phyloP scores from a whole-genome alignment of 1,140 invertebrate species.

The Cydia fagiglandana region DNA sequence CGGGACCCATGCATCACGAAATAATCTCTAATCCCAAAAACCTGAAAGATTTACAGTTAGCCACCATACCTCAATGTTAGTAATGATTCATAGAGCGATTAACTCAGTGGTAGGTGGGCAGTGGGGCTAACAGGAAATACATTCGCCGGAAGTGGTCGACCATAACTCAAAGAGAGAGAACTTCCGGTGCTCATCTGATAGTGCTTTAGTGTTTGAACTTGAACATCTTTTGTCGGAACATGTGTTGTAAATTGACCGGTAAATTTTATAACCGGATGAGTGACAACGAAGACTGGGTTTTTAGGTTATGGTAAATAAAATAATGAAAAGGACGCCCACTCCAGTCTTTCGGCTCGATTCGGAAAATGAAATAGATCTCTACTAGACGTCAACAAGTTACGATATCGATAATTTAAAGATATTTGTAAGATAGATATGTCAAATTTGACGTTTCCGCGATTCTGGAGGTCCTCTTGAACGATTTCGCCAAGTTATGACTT shows the following conservation, averaged over 20 bases:
- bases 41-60: constrained; percentile 28
- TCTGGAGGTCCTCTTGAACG: too few relatives aligned
- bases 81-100: constrained; percentile 62
- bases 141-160: constrained; percentile 64
- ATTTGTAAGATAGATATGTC: too few relatives aligned
- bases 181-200: constrained; percentile 62
- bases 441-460: too few relatives aligned
- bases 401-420: too few relatives aligned
- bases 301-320: too few relatives aligned
- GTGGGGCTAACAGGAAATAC: constrained; percentile 62
- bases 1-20: background rate
- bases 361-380: too few relatives aligned
- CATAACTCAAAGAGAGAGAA: constrained; percentile 70
- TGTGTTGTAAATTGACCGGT: background rate
- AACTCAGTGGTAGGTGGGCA: constrained; percentile 52
- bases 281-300: too few relatives aligned
- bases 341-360: too few relatives aligned
- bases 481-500: too few relatives aligned
- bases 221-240: background rate
- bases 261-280: background rate
- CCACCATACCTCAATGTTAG: constrained; percentile 49
- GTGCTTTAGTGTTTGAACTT: constrained; percentile 49
- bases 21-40: constrained; percentile 31
- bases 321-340: too few relatives aligned
- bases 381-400: too few relatives aligned